Base-by-base conservation (phyloP, 2,113 vertebrate genomes). In the Myrmophylax atrothorax region DNA sequence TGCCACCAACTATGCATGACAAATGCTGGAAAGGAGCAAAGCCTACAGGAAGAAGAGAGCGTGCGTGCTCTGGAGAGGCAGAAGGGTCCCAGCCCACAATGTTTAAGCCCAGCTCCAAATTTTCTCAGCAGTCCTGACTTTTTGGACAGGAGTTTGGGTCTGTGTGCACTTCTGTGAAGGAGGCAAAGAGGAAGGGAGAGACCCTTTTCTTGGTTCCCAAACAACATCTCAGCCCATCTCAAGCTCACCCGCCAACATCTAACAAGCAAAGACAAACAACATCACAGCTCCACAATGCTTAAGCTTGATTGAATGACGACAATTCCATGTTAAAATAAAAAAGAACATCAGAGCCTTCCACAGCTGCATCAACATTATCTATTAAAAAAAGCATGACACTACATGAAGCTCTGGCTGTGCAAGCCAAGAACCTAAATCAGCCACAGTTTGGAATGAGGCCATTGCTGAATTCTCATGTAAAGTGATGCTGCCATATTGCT, bases 311-410 rank as follows among this genome's bases (percentile, higher is more conserved):
- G 53, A 96, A 94, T 89, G 93, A 96, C 87, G 86, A 97, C 84
- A 68, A 94, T 92, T 70, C 80, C 76, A 70, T 8, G 38, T 77
- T 95, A 70, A 93, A 96, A 90, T 93, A 82, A 93, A 96, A 94
- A 93, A 38, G 49, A 96, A 92, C 90, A 88, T 82, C 97, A 97
- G 96, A 97, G 72, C 56, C 85, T 89, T 92, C 84, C 93, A 58
- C 97, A 98, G 98, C 97, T 97, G 98, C 93, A 92, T 96, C 97
- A 97, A 97, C 97, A 97, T 94, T 82, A 87, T 90, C 95, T 89
- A 49, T 35, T n/a, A 83, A 96, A 66, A 96, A 94, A 94, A 86
- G 46, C 96, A 96, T 93, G 96, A 97, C 90, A 56, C 89, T 89
- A 84, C 91, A 90, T 86, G 92, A 92, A 96, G 70, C 87, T 82